Evolutionary conservation across 2,888 invertebrate species (phyloP).

Genomic region (Campopleginae sp.): DNA sequence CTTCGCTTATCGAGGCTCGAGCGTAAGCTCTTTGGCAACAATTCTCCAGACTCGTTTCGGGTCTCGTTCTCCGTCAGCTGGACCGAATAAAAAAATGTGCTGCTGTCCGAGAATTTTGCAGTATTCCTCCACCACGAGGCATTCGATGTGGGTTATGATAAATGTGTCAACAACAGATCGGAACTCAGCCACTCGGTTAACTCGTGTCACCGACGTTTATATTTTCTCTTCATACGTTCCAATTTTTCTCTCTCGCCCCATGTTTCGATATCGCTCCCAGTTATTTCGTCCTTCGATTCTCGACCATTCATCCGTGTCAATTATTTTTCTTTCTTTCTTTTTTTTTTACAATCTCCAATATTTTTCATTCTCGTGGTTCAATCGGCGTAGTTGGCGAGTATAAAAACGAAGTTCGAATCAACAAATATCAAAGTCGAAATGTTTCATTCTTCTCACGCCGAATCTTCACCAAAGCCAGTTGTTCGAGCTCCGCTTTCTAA

Average conservation of each 20-base stretch:
- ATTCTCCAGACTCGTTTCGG: constrained; percentile 23
- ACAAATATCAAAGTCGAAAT: not conserved
- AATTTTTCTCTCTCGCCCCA: constrained; percentile 4
- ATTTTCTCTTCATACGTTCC: constrained; percentile 20
- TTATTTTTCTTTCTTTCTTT: not conserved
- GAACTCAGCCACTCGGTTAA: constrained; percentile 58
- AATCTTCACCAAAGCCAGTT: not conserved
- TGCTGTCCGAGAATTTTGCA: constrained; percentile 20
- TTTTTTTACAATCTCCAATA: constrained; percentile 1
- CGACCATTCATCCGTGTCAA: constrained; percentile 13
- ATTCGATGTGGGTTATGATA: constrained; percentile 54
- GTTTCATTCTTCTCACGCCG: not conserved
- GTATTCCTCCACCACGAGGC: constrained; percentile 10
- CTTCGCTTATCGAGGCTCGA: constrained; percentile 38
- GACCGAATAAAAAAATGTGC: constrained; percentile 1
- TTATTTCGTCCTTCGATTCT: constrained; percentile 28
- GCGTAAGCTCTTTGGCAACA: constrained; percentile 26
- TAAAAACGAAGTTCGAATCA: not conserved
- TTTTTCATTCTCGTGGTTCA: not conserved
- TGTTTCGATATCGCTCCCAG: constrained; percentile 31
- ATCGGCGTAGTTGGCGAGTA: not conserved
- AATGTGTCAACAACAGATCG: constrained; percentile 61
- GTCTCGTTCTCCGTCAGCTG: constrained; percentile 5
- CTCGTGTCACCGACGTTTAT: constrained; percentile 32
- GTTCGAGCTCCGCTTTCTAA: not conserved